Evolutionary conservation across 2,888 invertebrate species (phyloP), one percentile per base, ranked within the genome.

Genomic region (Xanthia togata): DNA sequence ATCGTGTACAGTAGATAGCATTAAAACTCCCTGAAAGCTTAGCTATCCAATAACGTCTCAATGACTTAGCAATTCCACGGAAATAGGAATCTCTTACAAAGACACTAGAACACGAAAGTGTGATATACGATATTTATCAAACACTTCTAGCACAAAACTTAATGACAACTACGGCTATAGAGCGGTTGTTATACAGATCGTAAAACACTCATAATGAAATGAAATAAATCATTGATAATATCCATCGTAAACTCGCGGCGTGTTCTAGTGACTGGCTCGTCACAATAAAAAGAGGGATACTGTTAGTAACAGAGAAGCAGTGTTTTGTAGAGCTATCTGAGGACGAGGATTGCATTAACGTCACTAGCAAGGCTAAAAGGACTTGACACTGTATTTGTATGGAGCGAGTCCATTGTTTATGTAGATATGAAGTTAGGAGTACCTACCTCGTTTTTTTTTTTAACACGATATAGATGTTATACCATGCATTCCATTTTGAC

Each of bases 201-300:
- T 84, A 76, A 86, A 84, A 59, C 55, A 69, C 20, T 71, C 44
- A 17, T 59, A 70, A 65, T 74, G 41, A 76, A 79, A 79, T 62
- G 60, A 77, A 73, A 84, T 86, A 86, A 82, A 83, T 71, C 71
- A 73, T 76, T 78, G 20, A 55, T 73, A 73, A 81, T 62, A 76
- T 62, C 57, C 57, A 38, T 85, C 59, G 68, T 73, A 62, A 78
- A 74, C 70, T 64, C n/a, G 50, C 14, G 20, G 65, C 55, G 47
- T 20, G 69, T 75, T 71, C 71, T 67, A 62, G 70, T 72, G 53
- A 63, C 35, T 78, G 41, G n/a, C n/a, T 65, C 47, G 71, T 60
- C 68, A 59, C 44, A 70, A 26, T 67, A 82, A 83, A 79, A 77
- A 59, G 26, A 72, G 14, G 38, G 59, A 80, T 23, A 50, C 31